A percentile compares a stretch with the other conserved stretches of the same genome.
Evolutionary conservation across 1,140 invertebrate species (phyloP).

Genomic region (Caerostris extrusa): DNA sequence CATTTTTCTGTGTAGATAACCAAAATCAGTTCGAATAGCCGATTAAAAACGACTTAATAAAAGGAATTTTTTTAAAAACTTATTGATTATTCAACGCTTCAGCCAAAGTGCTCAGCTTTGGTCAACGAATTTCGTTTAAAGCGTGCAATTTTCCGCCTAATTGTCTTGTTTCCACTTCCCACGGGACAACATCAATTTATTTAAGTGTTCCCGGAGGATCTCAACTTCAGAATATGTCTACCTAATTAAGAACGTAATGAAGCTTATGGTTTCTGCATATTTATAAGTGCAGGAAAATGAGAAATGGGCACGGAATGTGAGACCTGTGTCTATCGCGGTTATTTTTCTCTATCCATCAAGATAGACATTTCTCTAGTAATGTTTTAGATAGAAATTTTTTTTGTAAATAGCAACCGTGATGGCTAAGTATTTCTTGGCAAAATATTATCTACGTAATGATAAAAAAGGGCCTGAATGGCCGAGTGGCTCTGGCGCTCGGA

Average conservation of each 20-base stretch:
- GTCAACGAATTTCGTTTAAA: not conserved
- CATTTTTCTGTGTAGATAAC: too few relatives aligned
- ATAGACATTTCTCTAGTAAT: too few relatives aligned
- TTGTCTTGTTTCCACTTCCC: slow-evolving; percentile 41
- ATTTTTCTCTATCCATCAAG: too few relatives aligned
- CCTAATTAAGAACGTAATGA: slow-evolving; percentile 61
- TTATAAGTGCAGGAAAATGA: slow-evolving; percentile 13
- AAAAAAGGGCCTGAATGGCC: too few relatives aligned
- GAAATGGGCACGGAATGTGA: not conserved
- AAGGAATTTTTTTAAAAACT: not conserved
- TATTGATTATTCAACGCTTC: not conserved
- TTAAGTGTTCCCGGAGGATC: slow-evolving; percentile 31
- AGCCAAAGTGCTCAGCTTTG: not conserved
- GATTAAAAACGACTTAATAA: not conserved
- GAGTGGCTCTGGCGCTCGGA: too few relatives aligned
- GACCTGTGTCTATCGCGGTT: not conserved
- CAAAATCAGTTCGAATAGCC: not conserved
- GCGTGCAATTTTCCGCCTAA: slow-evolving; percentile 20
- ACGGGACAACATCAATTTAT: slow-evolving; percentile 33
- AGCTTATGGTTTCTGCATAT: slow-evolving; percentile 59
- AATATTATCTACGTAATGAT: too few relatives aligned
- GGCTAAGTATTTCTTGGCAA: too few relatives aligned
- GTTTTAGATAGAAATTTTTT: too few relatives aligned
- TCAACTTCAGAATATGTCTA: slow-evolving; percentile 40
- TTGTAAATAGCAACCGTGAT: too few relatives aligned